phyloP scores from a whole-genome alignment of 2,797 vertebrate species.

The Lagorchestes hirsutus region DNA sequence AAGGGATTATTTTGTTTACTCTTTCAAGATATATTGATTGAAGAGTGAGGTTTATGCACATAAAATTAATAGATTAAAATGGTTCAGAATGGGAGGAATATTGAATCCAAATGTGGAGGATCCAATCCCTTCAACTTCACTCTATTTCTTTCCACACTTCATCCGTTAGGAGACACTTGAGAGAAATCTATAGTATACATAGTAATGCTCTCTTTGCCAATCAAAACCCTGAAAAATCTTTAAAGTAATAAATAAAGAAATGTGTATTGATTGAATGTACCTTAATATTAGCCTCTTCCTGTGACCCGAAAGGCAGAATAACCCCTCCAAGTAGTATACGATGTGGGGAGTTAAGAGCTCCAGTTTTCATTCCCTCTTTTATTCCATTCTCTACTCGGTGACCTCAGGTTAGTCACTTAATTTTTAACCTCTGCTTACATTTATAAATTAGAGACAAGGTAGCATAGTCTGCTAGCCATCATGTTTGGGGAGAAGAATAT shows the following conservation, averaged over 20 bases:
- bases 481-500: not conserved
- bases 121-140: not conserved
- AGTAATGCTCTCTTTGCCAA: not conserved
- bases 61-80: not conserved
- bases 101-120: not conserved
- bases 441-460: not conserved
- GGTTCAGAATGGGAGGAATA: slow-evolving; percentile 2
- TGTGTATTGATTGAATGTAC: not conserved
- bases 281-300: not conserved
- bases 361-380: not conserved
- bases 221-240: not conserved
- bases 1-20: not conserved
- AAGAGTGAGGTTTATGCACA: not conserved
- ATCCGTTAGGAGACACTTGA: not conserved
- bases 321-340: not conserved
- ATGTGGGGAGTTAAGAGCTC: not conserved
- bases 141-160: not conserved
- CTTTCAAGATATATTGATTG: not conserved
- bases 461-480: not conserved
- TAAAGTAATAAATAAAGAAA: not conserved
- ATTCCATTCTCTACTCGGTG: not conserved
- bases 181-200: not conserved
- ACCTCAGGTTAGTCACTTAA: not conserved
- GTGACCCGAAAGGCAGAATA: not conserved
- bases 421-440: not conserved